Evolutionary conservation across 2,113 vertebrate species (phyloP), one percentile per base, ranked within the genome.

Genomic region (Canis aureus): DNA sequence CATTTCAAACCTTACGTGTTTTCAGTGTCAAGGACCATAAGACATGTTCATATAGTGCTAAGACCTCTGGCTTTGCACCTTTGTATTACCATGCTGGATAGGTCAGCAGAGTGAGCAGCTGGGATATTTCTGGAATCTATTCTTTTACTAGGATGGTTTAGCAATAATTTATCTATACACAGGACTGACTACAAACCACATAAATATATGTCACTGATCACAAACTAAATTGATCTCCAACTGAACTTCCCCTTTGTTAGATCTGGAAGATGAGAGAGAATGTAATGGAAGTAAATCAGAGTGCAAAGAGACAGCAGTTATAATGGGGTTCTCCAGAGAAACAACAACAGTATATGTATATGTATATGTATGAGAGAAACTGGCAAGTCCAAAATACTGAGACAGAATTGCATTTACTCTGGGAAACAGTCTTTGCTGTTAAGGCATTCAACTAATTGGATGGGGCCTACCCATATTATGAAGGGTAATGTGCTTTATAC

Each of bases 31-130:
- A 67, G 57, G 90, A 38, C n/a, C 38, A 22, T 69, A 91, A 83
- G 85, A 94, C 16, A 38, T 5, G 88, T 87, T 93, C 76, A 62
- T 88, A 88, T 66, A 95, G 69, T 55, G 62, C 57, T 74, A 81
- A 95, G 32, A 89, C 35, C 23, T 95, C 74, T 81, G 64, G 38
- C 51, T 97, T 95, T 96, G 32, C 4, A 82, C 53, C 27, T 94
- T 92, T 93, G 49, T 73, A 62, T 88, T 90, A 57, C 23, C 8
- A 59, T 81, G 53, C 51, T 59, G 38, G 59, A 62, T 35, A 85
- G 57, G 13, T 80, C 62, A 69, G 60, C 67, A 92, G 29, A 84
- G 22, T 79, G 53, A 95, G 12, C 2, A 81, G 15, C 35, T 55
- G 66, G 43, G 17, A 16, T 85, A 91, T 85, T 93, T 93, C 43